Conservation (phyloP, 2,888 invertebrate species). For the Atherix ibis region DNA sequence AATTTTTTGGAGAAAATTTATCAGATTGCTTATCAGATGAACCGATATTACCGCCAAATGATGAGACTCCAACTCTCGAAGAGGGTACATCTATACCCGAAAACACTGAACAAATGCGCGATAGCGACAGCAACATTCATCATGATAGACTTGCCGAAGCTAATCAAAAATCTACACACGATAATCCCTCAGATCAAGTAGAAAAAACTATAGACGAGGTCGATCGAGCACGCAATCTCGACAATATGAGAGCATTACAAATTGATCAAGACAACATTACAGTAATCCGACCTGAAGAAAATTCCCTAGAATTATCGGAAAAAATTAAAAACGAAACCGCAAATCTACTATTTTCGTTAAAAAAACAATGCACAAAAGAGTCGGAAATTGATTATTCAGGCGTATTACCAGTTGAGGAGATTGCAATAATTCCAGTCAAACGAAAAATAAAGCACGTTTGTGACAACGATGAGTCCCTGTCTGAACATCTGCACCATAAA, state of each 20-base stretch:
- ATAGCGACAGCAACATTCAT: not conserved
- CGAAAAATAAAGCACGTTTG: slow-evolving; percentile 9
- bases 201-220: not conserved
- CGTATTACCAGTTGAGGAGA: slow-evolving; percentile 13
- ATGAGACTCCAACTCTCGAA: not conserved
- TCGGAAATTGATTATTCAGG: slow-evolving; percentile 5
- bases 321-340: slow-evolving; percentile 9
- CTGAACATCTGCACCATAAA: slow-evolving; percentile 5
- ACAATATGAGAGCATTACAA: not conserved
- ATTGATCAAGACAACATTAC: too few species aligned
- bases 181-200: too few species aligned
- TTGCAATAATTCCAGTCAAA: slow-evolving; percentile 10
- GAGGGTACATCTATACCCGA: not conserved
- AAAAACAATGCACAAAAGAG: slow-evolving; percentile 5
- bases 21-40: slow-evolving; percentile 13
- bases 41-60: slow-evolving; percentile 4
- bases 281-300: slow-evolving; percentile 2
- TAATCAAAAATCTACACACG: slow-evolving; percentile 1
- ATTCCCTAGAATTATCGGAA: slow-evolving; percentile 5
- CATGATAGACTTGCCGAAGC: not conserved
- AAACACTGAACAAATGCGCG: not conserved
- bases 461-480: slow-evolving; percentile 11
- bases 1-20: slow-evolving; percentile 15
- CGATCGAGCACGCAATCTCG: not conserved
- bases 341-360: slow-evolving; percentile 8